Percentiles rank a stretch among this genome's conserved stretches.
These are phyloP conservation scores for Saccopteryx leptura DNA, from an alignment of 2,113 vertebrate species.

Conservation along the genomic window DNA sequence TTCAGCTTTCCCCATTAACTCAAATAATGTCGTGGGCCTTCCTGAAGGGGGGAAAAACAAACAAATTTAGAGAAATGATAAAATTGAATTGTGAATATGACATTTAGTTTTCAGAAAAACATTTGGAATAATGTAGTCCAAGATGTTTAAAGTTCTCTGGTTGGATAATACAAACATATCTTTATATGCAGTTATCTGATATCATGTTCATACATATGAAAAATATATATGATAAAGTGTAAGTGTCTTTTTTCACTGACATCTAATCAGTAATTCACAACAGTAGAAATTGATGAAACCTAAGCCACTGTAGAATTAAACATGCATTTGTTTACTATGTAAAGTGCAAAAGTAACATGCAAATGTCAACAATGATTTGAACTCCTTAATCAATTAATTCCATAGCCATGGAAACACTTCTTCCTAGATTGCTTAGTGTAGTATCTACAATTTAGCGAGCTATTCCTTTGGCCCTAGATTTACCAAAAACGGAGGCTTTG, in stretches of 20 bases:
- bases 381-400: not conserved
- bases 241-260: not conserved
- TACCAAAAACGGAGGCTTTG: not conserved
- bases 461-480: not conserved
- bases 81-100: not conserved
- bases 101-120: not conserved
- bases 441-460: not conserved
- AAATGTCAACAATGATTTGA: not conserved
- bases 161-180: not conserved
- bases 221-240: not conserved
- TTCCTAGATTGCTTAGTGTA: not conserved
- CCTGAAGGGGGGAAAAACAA: conserved; percentile 83
- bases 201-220: not conserved
- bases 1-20: conserved; percentile 91
- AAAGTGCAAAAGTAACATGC: not conserved
- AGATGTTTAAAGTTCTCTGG: not conserved
- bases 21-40: conserved; percentile 88
- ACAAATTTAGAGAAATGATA: not conserved
- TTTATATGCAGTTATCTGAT: not conserved
- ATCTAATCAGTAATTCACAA: not conserved
- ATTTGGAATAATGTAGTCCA: not conserved
- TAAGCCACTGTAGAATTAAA: not conserved
- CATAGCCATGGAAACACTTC: not conserved
- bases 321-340: not conserved
- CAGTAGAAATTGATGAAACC: not conserved